A percentile compares a stretch with the other conserved stretches of the same genome.
phyloP scores from a whole-genome alignment of 2,113 vertebrate genomes.

The Pygoscelis antarcticus region DNA sequence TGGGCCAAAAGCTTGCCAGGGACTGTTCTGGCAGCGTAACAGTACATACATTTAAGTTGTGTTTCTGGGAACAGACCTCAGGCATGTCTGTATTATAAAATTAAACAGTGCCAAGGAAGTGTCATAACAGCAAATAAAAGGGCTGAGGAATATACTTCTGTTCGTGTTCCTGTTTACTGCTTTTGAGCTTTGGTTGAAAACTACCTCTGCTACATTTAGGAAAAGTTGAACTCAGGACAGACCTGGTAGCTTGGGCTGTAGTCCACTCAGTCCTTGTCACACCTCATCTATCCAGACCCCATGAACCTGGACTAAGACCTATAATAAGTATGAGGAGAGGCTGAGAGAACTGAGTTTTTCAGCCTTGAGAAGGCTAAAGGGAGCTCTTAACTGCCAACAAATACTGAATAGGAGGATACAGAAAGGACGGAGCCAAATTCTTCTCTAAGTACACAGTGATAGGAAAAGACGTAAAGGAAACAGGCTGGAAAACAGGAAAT shows the following conservation, averaged over 20 bases:
- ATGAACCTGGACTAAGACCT: neutral
- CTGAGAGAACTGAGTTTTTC: neutral
- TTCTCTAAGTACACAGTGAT: neutral
- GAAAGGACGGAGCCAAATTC: neutral
- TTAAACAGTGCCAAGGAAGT: neutral
- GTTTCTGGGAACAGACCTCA: neutral
- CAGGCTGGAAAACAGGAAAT: neutral
- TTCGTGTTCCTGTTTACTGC: neutral
- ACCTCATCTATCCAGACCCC: neutral
- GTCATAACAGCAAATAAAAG: neutral
- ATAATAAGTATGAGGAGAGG: neutral
- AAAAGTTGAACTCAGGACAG: neutral
- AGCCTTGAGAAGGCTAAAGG: neutral
- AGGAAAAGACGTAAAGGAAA: neutral
- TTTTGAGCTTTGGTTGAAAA: neutral
- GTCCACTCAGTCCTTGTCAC: neutral
- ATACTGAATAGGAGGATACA: neutral
- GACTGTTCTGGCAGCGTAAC: neutral
- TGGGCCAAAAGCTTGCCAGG: neutral
- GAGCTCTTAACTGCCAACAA: neutral
- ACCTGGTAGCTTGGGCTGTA: neutral
- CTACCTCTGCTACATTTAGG: neutral
- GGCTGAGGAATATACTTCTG: neutral
- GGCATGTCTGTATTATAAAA: neutral
- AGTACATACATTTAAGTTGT: neutral